Base-by-base conservation (phyloP, 2,113 vertebrate species). In the Alexandromys fortis region DNA sequence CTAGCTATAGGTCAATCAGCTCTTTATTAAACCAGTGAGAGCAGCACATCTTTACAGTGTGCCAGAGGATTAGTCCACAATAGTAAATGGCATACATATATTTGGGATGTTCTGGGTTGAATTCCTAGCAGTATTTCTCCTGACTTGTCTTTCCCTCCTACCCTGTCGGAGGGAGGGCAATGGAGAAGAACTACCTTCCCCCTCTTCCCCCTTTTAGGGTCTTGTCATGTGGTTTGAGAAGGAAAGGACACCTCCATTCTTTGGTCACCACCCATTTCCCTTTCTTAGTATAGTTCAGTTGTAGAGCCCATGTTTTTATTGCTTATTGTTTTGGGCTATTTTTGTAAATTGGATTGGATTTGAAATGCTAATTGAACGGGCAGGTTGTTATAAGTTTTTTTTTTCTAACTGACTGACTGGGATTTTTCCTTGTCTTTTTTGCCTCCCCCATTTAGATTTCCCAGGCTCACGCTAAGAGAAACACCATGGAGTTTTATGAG, bases 401-500 rank as follows among this genome's bases (percentile, higher is more conserved):
- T 86, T 10, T 83, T 94, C 83, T 79, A 38, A 55, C 55, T 78
- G 68, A 95, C 75, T 96, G 45, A 97, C 13, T 77, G n/a, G 81
- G 3, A 1, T 61, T 38, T 76, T 38, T 87, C 28, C 65, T 68
- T 86, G 75, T 91, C 22, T 22, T 49, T 58, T 33, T 70, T 83
- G 42, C 26, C 16, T 3, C 33, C 42, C 45, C 1, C 55, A 35
- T 87, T 89, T 95, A 99, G 99, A 98, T 94, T 97, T 96, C 90
- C 87, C 83, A 96, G 93, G 65, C 96, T 97, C 93, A 90, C 19
- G 33, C 92, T 96, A 97, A 96, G 90, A 95, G 96, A 97, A 99
- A 99, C 99, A 99, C 98, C 97, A 98, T 99, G 99, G 99, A 99
- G 98, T 99, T 99, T 98, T 99, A 99, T 0, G 99, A 99, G 98